Conservation (phyloP, 2,888 invertebrate species). For the Urechis unicinctus region DNA sequence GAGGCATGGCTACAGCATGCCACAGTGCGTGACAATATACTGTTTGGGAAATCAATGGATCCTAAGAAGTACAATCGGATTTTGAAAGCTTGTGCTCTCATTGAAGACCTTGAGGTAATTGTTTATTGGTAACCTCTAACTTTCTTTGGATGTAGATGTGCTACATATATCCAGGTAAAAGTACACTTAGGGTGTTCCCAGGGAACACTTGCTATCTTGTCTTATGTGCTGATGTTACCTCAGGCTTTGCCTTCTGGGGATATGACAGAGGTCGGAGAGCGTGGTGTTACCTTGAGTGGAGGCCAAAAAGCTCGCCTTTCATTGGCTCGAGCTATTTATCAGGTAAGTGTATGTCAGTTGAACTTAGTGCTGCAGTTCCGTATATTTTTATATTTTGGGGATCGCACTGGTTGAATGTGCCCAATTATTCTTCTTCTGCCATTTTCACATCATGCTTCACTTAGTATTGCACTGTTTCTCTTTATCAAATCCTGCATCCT, state of each 20-base stretch:
- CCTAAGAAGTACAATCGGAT: slow-evolving; percentile 53
- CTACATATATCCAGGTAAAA: too few species aligned
- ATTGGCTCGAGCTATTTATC: slow-evolving; percentile 64
- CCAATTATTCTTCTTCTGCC: too few species aligned
- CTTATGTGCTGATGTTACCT: neutral
- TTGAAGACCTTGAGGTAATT: slow-evolving; percentile 59
- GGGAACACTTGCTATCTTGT: neutral
- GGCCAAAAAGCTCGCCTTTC: slow-evolving; percentile 80
- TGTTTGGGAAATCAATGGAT: slow-evolving; percentile 82
- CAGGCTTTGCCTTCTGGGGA: slow-evolving; percentile 63
- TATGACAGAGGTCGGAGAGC: slow-evolving; percentile 73
- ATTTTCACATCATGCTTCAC: too few species aligned
- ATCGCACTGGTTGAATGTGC: too few species aligned
- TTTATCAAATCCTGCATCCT: too few species aligned
- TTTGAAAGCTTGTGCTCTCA: slow-evolving; percentile 76
- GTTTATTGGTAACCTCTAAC: neutral
- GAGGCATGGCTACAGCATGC: slow-evolving; percentile 88
- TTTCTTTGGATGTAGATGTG: neutral
- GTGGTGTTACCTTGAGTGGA: slow-evolving; percentile 73
- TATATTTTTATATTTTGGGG: too few species aligned
- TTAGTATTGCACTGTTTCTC: too few species aligned
- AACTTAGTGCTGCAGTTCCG: too few species aligned
- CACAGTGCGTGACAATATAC: slow-evolving; percentile 84
- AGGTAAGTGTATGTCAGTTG: slow-evolving; percentile 57
- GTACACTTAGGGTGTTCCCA: too few species aligned